These are phyloP conservation scores for Philypnodon macrostomus DNA, from an alignment of 2,797 vertebrate species.

Conservation along the genomic window DNA sequence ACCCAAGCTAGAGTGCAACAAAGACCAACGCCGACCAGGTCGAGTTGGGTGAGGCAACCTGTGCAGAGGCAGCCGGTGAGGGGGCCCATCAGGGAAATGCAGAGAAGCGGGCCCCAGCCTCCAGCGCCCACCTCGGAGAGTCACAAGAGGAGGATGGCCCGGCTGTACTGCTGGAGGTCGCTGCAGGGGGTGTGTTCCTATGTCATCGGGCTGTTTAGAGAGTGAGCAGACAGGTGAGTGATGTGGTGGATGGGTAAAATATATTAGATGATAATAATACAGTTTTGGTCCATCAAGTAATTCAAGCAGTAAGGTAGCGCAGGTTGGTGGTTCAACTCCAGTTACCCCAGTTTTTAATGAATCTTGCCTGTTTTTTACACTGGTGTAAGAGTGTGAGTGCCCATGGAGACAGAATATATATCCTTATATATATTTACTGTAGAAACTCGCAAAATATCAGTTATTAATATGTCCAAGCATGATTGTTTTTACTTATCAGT, in stretches of 20 bases:
- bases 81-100: constrained; percentile 16
- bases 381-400: no score
- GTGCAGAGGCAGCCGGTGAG: neutral
- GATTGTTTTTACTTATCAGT: no score
- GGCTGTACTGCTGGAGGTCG: constrained; percentile 81
- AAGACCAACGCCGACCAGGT: constrained; percentile 5
- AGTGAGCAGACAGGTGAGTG: constrained; percentile 68
- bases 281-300: no score
- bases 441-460: no score
- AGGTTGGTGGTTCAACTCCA: no score
- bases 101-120: constrained; percentile 18
- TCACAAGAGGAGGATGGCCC: constrained; percentile 70
- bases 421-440: no score
- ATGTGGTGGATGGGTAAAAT: neutral
- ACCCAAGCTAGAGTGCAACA: constrained; percentile 12
- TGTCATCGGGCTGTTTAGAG: constrained; percentile 76
- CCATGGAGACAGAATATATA: no score
- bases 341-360: no score
- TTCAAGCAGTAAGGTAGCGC: no score
- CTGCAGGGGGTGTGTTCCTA: constrained; percentile 78
- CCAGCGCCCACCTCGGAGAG: constrained; percentile 43
- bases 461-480: no score
- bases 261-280: no score
- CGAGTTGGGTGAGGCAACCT: neutral
- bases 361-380: no score